Evolutionary conservation across 2,797 vertebrate genomes (phyloP), one percentile per base, ranked within the genome.

Genomic region (Enteromius afrohamiltoni): DNA sequence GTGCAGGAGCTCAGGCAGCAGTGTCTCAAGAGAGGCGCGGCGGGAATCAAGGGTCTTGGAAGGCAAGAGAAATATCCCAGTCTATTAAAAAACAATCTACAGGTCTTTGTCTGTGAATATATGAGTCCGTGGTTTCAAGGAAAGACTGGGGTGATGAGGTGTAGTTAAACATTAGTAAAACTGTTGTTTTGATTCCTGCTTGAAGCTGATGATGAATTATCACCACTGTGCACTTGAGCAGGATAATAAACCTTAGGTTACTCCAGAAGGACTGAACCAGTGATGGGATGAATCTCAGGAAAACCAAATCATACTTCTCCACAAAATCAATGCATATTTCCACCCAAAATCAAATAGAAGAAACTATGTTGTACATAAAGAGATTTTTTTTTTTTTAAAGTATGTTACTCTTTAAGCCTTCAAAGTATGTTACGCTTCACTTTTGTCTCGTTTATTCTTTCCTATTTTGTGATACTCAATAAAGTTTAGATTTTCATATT

Each of bases 41-140:
- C 85, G 0, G 93, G 94, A 21, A 95, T 95, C 81, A 94, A 93
- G 83, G 89, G 92, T 0, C 77, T 95, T 34, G 93, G 89, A 79
- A 93, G 94, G 94, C 91, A 90, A 89, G 86, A 40, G 5, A 6
- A 40, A 31, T 7, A 49, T 53, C 76, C 26, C 8, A 26, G 4
- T 40, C 34, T 19, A 10, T 64, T 67, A 29, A 29, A 64, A 67
- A 19, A 26, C 37, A 19, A 26, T 42, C 45, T 37, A 16, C 17
- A 4, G 11, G 4, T 26, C 23, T 5, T 60, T 60, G 21, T 58
- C 58, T 60, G 60, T 9, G n/a, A 71, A 2, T 16, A 21, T 21
- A 29, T 71, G 17, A 6, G 6, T 75, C 19, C 60, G 5, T 70
- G 19, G 10, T 71, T 71, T 17, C 19, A 9, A 17, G 17, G 3